Evolutionary conservation across 1,140 invertebrate genomes (phyloP), one percentile per base, ranked within the genome.

Genomic region (Lasaia peninsularis): DNA sequence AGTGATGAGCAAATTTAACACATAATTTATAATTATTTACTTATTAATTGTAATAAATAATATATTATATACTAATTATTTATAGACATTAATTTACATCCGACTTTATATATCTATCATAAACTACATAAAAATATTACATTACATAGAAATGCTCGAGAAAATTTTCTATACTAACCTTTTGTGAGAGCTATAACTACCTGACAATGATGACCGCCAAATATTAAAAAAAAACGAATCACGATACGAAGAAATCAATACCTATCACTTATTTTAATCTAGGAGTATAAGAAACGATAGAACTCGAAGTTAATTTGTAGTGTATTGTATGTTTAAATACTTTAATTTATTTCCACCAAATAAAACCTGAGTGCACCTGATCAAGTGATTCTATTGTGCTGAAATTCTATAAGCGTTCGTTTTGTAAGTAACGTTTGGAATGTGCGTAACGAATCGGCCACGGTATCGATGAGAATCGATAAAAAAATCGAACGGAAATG

Each of bases 391-490:
- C 35, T 52, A 65, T 67, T 69, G 52, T 60, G 28, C 53, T 50
- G 34, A 52, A 49, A 58, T 65, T 56, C 35, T 68, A 63, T 61
- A 67, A 60, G 58, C 37, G 34, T 52, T 48, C 20, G 44, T 62
- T 62, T 65, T 59, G 57, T 62, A 63, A 60, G 58, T 55, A 67
- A 58, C 52, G 35, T 24, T 58, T 20, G 80, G 78, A 86, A 86
- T 86, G 82, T 69, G 79, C 80, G 71, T 68, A 52, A 70, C 80
- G 51, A 84, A 86, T 84, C 73, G 72, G 71, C 58, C 71, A 73
- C 62, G 68, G 69, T 70, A 77, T 75, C 71, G 71, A 74, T 56
- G 67, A 56, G 56, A 62, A 75, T 74, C 68, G 69, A 73, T 69
- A 68, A 63, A 65, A 74, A 74, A 69, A 70, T 71, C 51, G 56